Conservation (phyloP, 1,140 invertebrate species). For the Panagrolaimus sp. region DNA sequence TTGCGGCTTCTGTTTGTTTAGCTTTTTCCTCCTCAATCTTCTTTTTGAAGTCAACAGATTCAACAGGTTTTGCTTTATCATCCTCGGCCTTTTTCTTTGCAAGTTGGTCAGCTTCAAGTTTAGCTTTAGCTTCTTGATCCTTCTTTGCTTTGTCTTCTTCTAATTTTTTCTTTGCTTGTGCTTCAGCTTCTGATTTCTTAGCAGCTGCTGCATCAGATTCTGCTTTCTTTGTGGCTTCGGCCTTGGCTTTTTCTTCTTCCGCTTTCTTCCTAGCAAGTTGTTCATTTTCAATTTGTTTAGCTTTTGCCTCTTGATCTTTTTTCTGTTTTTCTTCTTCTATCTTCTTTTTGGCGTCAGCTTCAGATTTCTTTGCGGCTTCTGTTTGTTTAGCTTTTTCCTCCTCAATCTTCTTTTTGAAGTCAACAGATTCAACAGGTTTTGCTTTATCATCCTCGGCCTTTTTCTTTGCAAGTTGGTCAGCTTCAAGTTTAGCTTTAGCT, state of each 20-base stretch:
- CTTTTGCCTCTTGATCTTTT: not conserved
- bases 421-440: too few species aligned
- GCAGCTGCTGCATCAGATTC: conserved; percentile 3
- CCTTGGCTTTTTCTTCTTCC: not conserved
- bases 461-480: too few species aligned
- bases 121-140: not conserved
- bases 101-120: not conserved
- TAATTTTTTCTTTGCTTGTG: not conserved
- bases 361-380: not conserved
- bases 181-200: conserved; percentile 2
- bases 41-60: too few species aligned
- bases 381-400: not conserved
- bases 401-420: too few species aligned
- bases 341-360: conserved; percentile 4
- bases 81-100: too few species aligned
- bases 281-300: not conserved
- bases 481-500: not conserved
- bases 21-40: not conserved
- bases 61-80: not conserved
- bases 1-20: not conserved
- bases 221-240: too few species aligned
- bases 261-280: conserved; percentile 1
- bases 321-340: not conserved
- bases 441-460: not conserved
- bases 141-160: not conserved